Evolutionary conservation across 2,888 invertebrate species (phyloP).

Genomic region (Diachrysia chrysitis): DNA sequence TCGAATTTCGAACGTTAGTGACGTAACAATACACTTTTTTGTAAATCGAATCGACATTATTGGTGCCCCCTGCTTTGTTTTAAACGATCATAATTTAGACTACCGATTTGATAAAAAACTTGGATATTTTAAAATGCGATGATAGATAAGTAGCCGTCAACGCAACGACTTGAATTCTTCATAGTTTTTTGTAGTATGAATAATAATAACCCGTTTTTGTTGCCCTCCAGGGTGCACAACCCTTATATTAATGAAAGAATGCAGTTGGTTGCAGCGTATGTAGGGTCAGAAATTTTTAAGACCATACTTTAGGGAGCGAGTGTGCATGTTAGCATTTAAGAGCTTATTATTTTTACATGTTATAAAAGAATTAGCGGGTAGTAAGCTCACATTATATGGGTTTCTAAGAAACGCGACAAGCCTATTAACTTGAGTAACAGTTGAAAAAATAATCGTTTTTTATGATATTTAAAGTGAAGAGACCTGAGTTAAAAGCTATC

Average conservation of each 20-base stretch:
- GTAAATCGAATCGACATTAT: constrained; percentile 70
- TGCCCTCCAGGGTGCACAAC: constrained; percentile 83
- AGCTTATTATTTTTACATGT: constrained; percentile 20
- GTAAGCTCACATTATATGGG: background rate
- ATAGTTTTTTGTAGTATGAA: constrained; percentile 74
- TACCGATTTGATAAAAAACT: constrained; percentile 70
- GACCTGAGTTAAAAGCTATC: constrained; percentile 52
- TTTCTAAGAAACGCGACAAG: background rate
- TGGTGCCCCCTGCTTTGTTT: constrained; percentile 80
- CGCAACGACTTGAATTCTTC: constrained; percentile 72
- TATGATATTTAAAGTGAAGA: constrained; percentile 27
- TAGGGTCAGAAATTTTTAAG: constrained; percentile 82
- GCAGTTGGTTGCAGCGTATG: constrained; percentile 80
- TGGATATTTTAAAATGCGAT: constrained; percentile 70
- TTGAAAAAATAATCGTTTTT: background rate
- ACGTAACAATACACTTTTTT: constrained; percentile 65
- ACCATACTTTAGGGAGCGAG: constrained; percentile 65
- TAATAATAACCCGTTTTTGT: constrained; percentile 85
- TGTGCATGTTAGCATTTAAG: constrained; percentile 27
- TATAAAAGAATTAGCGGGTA: constrained; percentile 4
- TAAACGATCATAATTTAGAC: constrained; percentile 74
- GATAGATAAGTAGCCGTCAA: constrained; percentile 80
- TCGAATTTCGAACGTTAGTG: constrained; percentile 74
- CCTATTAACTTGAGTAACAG: background rate
- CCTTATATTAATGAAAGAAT: constrained; percentile 83